Conservation (phyloP, 2,113 vertebrate genomes). For the Hymenochirus boettgeri region DNA sequence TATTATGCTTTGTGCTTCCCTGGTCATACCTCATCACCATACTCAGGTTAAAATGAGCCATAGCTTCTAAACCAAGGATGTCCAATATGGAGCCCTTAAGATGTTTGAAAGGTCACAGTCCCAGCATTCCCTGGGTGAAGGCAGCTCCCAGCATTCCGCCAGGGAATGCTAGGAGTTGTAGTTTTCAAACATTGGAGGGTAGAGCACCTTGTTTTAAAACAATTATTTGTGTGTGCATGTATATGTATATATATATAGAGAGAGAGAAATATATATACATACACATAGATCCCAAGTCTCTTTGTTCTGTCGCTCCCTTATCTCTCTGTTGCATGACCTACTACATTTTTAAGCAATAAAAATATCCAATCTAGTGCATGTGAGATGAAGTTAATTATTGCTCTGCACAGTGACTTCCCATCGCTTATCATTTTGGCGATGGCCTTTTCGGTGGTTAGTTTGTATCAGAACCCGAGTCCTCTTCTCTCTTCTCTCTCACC, state of each 20-base stretch:
- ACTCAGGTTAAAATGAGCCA: slow-evolving; percentile 60
- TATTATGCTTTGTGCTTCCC: slow-evolving; percentile 36
- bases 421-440: slow-evolving; percentile 36
- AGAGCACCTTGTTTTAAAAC: no score
- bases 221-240: slow-evolving; percentile 13
- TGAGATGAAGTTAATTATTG: slow-evolving; percentile 23
- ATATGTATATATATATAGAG: slow-evolving; percentile 7
- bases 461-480: slow-evolving; percentile 18
- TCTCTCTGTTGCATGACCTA: slow-evolving; percentile 33
- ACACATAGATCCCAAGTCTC: not conserved
- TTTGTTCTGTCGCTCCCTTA: not conserved
- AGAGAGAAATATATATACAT: not conserved
- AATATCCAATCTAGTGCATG: slow-evolving; percentile 41
- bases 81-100: no score
- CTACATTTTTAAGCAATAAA: slow-evolving; percentile 43
- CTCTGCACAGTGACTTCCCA: slow-evolving; percentile 27
- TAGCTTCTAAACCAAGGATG: slow-evolving; percentile 40
- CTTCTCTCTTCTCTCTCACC: not conserved
- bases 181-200: no score
- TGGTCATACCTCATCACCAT: slow-evolving; percentile 38
- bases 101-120: no score
- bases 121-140: no score
- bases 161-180: no score
- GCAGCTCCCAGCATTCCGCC: no score
- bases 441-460: slow-evolving; percentile 26